Percentiles rank a stretch among this genome's conserved stretches.
Conservation (phyloP, 2,113 vertebrate genomes). For the Empidonax traillii region DNA sequence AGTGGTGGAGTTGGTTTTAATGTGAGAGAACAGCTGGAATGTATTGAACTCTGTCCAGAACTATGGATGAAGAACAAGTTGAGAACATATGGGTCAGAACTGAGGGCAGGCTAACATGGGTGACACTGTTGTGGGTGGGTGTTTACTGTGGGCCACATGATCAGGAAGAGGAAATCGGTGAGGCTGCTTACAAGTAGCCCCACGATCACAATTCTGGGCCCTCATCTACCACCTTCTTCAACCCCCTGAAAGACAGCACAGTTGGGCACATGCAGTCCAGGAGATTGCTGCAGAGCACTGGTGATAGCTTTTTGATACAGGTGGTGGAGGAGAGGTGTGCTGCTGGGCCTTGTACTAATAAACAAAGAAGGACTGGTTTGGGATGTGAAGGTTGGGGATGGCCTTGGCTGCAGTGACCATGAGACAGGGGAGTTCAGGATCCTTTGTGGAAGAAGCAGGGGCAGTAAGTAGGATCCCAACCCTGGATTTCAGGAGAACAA, state of each 20-base stretch:
- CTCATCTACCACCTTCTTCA: not conserved
- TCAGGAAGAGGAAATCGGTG: not conserved
- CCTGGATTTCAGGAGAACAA: not conserved
- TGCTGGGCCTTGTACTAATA: not conserved
- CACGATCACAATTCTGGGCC: not conserved
- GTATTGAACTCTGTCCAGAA: not conserved
- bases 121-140: not conserved
- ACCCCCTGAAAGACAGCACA: not conserved
- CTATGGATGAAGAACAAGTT: not conserved
- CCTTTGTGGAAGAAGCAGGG: not conserved
- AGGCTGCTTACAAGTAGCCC: not conserved
- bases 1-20: not conserved
- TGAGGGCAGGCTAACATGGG: not conserved
- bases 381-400: not conserved
- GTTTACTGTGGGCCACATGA: not conserved
- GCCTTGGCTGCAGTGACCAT: not conserved
- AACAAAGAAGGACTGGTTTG: not conserved
- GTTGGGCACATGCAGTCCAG: not conserved
- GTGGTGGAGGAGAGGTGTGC: not conserved
- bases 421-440: not conserved
- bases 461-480: not conserved
- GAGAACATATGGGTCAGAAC: not conserved
- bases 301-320: not conserved
- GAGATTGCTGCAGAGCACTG: not conserved
- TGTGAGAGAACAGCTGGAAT: not conserved